Conservation (phyloP, 2,797 vertebrate genomes). For the Chlorospingus flavigularis region DNA sequence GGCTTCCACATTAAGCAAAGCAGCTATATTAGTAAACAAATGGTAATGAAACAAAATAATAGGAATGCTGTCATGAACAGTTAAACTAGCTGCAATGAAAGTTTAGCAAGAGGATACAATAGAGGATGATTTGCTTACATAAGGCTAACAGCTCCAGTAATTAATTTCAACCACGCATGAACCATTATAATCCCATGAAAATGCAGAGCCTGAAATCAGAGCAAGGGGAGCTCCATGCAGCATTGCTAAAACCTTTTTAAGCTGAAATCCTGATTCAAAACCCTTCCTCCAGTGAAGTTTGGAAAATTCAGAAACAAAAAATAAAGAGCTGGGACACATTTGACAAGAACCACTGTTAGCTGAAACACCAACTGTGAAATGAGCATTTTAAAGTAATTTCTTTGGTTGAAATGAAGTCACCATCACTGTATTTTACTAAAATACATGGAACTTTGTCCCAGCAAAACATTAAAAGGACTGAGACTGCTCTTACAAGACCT, state of each 20-base stretch:
- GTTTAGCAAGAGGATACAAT: not conserved
- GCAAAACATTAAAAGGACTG: not conserved
- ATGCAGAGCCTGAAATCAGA: not conserved
- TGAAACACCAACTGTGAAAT: not conserved
- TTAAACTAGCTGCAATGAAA: not conserved
- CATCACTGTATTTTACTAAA: not conserved
- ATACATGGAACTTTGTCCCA: not conserved
- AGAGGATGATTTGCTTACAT: not conserved
- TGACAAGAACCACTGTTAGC: not conserved
- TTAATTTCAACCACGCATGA: not conserved
- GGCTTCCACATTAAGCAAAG: not conserved
- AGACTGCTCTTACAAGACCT: not conserved
- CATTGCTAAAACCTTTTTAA: not conserved
- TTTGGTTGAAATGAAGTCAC: not conserved
- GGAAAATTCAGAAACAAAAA: not conserved
- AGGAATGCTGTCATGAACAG: not conserved
- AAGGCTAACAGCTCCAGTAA: constrained; percentile 2
- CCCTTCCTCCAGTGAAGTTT: not conserved
- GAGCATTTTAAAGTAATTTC: not conserved
- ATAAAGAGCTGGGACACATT: not conserved
- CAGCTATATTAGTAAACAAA: constrained; percentile 15
- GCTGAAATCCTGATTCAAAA: not conserved
- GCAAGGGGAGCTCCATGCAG: not conserved
- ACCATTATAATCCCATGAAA: not conserved
- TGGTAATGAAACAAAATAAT: constrained; percentile 7